Evolutionary conservation across 2,797 vertebrate genomes (phyloP), one percentile per base, ranked within the genome.

Genomic region (Protosalanx chinensis): DNA sequence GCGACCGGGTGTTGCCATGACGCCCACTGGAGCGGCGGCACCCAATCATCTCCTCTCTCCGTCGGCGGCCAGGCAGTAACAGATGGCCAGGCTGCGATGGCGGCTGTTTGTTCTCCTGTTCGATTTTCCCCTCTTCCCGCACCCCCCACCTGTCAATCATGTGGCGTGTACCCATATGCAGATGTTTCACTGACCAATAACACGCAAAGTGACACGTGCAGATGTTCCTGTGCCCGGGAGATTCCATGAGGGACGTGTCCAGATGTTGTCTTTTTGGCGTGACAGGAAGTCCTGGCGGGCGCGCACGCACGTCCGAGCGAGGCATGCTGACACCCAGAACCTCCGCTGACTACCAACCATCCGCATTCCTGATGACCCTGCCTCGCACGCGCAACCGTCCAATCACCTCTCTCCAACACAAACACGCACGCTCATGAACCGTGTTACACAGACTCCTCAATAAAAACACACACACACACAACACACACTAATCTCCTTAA

Each of bases 141-240:
- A 64, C 62, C 30, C 59, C 27, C 6, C 1, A 30, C 7, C 32
- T 33, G 61, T 18, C 70, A 78, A 76, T 79, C 76, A 78, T 6
- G 74, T 0, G 20, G 46, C 2, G 0, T 68, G 32, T 75, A 65
- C 67, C 12, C 32, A 68, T 66, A 6, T 75, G 79, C 79, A 77
- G 83, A 84, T 76, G 81, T 74, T 81, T 6, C 1, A n/a, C 57
- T 67, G 18, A 64, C 70, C 82, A 76, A 71, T 72, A 10, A 8
- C 66, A 68, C n/a, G 59, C 33, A 64, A 29, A 1, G 53, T 72
- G 76, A 78, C 79, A 41, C 32, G 56, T 83, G 20, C 85, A 89
- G 82, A 85, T 88, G 86, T 81, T 76, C 63, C 76, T 2, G 57
- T 13, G 27, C 84, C 76, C 79, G 3, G 73, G 78, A 82, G 83